Conservation (phyloP, 2,888 invertebrate genomes). For the Leucoptera coffeella region DNA sequence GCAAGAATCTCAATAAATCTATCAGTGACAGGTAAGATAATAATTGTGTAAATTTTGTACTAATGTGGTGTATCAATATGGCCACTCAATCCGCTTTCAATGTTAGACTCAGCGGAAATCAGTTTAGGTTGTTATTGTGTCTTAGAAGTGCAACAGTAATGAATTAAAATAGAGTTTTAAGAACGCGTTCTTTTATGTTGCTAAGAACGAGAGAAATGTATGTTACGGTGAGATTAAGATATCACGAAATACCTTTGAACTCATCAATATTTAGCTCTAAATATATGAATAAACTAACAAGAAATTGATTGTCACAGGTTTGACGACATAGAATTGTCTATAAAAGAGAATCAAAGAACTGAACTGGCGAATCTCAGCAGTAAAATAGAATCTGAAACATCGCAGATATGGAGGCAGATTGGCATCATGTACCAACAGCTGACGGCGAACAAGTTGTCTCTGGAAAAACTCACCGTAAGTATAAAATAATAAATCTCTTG, state of each 20-base stretch:
- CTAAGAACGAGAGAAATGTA: too few relatives aligned
- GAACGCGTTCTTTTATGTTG: too few relatives aligned
- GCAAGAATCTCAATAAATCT: conserved; percentile 59
- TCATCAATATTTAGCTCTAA: conserved; percentile 1
- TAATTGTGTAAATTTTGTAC: conserved; percentile 3
- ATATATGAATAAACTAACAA: too few relatives aligned
- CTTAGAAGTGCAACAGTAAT: too few relatives aligned
- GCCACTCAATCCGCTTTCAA: too few relatives aligned
- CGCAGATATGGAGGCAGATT: conserved; percentile 86
- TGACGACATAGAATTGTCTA: conserved; percentile 60
- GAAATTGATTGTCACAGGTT: too few relatives aligned
- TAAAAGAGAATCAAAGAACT: conserved; percentile 66
- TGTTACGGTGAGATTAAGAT: neutral
- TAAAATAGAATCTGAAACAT: conserved; percentile 73
- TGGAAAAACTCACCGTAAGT: conserved; percentile 60
- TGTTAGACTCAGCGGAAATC: too few relatives aligned
- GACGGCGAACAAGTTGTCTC: conserved; percentile 63
- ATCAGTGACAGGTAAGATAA: conserved; percentile 57
- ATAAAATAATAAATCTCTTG: conserved; percentile 4
- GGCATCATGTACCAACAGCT: conserved; percentile 84
- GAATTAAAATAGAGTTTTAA: too few relatives aligned
- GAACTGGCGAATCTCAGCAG: conserved; percentile 67
- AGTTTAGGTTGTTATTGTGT: too few relatives aligned
- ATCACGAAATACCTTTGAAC: neutral
- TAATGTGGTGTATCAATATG: conserved; percentile 1